phyloP scores from a whole-genome alignment of 1,140 invertebrate genomes.

The Himalopsyche phryganea region DNA sequence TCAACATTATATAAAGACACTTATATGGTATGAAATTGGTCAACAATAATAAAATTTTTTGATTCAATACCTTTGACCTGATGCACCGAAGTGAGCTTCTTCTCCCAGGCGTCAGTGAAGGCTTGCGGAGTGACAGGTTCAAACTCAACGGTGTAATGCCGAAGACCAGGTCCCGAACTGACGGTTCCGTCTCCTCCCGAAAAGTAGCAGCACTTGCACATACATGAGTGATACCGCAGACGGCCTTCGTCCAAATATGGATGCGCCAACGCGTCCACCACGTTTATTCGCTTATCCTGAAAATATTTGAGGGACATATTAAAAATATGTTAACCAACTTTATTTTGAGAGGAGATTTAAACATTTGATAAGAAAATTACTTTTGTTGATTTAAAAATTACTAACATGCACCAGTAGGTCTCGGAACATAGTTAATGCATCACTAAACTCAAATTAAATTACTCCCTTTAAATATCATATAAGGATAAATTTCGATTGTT shows the following conservation, averaged over 20 bases:
- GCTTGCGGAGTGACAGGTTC: conserved; percentile 85
- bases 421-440: too few species aligned
- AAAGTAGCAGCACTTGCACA: conserved; percentile 97
- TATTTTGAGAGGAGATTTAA: too few species aligned
- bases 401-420: too few species aligned
- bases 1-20: too few species aligned
- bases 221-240: conserved; percentile 97
- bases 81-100: conserved; percentile 85
- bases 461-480: too few species aligned
- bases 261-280: conserved; percentile 91
- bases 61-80: conserved; percentile 83
- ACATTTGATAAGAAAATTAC: too few species aligned
- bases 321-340: too few species aligned
- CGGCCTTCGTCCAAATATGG: conserved; percentile 97
- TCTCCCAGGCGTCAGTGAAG: conserved; percentile 94
- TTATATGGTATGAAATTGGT: too few species aligned
- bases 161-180: conserved; percentile 53
- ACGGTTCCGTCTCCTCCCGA: conserved; percentile 55
- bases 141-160: conserved; percentile 90
- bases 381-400: too few species aligned
- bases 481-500: too few species aligned
- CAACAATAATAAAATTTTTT: too few species aligned
- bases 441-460: too few species aligned
- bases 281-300: conserved; percentile 90
- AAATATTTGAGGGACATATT: conserved; percentile 21